Base-by-base conservation (phyloP, 2,797 vertebrate genomes). In the Oreonectes daqikongensis region DNA sequence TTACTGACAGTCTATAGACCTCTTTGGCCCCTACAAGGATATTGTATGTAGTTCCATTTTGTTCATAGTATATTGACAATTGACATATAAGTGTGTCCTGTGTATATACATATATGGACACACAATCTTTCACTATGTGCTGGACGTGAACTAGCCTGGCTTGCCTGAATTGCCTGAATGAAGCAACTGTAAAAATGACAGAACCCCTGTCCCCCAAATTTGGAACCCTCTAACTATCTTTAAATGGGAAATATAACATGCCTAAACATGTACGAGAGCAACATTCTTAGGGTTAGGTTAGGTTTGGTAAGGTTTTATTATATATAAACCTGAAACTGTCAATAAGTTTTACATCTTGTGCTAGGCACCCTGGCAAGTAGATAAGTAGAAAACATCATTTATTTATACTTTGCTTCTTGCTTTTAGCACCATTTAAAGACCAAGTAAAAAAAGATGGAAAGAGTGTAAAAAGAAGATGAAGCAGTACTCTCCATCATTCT, bases 1-100 rank as follows among this genome's bases (percentile, higher is more conserved):
- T 80, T 77, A 76, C 24, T 61, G 77, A 81, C 71, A 63, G 50
- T 22, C 42, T 55, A 26, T 35, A 30, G 50, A 50, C 48, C 26
- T 77, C 20, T 69, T 11, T 60, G 72, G 32, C 46, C n/a, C 57
- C 48, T n/a, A 63, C 72, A 75, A 60, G 38, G 18, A 63, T 60
- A 30, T 64, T 28, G 38, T 42, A 40, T 44, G 24, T 46, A 76
- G 20, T 65, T 67, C 9, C 1, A 52, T 67, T 24, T 24, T 53
- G 24, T 52, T 77, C 44, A 38, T 52, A 67, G 30, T 73, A 40
- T 18, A 57, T 55, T 68, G 38, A 63, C 57, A 60, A 42, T 64
- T 81, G 61, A 44, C 40, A 69, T 20, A 30, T 65, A 24, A 52
- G 20, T 40, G 30, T 72, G 15, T 18, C 35, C 10, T 42, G n/a